Conservation (phyloP, 2,113 vertebrate genomes). For the Nerophis lumbriciformis region DNA sequence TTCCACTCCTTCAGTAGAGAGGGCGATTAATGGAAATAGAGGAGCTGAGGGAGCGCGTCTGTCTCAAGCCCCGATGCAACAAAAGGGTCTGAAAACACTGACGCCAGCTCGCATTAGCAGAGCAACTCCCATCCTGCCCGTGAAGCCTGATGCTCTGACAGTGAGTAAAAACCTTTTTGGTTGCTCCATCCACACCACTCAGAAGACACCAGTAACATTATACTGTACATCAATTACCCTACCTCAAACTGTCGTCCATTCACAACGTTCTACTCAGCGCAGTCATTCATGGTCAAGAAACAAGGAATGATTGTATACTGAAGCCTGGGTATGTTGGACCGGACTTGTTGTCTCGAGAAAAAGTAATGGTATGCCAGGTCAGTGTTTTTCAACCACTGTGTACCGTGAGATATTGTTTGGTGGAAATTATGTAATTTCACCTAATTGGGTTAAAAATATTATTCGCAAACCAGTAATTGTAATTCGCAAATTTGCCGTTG, state of each 20-base stretch:
- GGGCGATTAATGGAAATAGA: constrained; percentile 49
- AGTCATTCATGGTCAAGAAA: neutral
- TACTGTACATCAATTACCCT: neutral
- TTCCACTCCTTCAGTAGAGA: constrained; percentile 47
- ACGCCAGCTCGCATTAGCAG: constrained; percentile 49
- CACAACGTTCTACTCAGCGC: neutral
- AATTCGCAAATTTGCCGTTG: no score
- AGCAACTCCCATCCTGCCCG: constrained; percentile 10
- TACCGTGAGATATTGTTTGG: no score
- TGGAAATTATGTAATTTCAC: neutral
- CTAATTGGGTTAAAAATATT: neutral
- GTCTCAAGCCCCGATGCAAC: constrained; percentile 29
- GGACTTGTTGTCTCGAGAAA: neutral
- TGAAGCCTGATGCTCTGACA: neutral
- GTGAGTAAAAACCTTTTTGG: constrained; percentile 16
- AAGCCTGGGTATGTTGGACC: neutral
- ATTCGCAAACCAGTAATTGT: no score
- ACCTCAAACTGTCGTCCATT: neutral
- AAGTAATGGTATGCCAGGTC: no score
- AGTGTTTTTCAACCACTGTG: neutral
- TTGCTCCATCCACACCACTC: constrained; percentile 1
- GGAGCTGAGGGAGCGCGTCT: constrained; percentile 40
- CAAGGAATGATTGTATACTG: neutral
- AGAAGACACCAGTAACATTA: constrained; percentile 1
- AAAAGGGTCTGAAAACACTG: constrained; percentile 42